Conservation (phyloP, 2,113 vertebrate genomes). For the Loxodonta africana region DNA sequence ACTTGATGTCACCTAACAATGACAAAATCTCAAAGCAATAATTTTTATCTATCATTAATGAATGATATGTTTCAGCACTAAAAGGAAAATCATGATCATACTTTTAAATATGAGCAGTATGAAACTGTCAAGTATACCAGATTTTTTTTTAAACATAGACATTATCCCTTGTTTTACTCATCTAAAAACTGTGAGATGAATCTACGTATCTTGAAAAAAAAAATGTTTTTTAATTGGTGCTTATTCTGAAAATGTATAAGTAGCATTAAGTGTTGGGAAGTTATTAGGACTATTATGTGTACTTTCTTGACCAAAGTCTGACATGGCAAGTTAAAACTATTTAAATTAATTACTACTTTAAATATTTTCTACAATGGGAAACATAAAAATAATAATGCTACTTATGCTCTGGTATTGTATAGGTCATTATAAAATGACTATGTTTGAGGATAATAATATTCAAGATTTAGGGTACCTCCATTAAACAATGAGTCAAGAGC, state of each 20-base stretch:
- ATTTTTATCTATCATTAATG: neutral
- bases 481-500: neutral
- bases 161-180: slow-evolving; percentile 9
- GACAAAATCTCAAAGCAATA: slow-evolving; percentile 24
- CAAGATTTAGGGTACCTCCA: neutral
- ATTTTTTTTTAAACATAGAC: slow-evolving; percentile 40
- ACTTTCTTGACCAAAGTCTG: neutral
- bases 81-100: neutral
- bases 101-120: neutral
- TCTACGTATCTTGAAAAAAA: neutral
- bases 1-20: too few species aligned
- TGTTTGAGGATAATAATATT: neutral
- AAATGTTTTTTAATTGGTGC: neutral
- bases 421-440: neutral
- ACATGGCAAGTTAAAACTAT: neutral
- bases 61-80: neutral
- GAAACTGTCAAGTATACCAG: neutral
- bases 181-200: neutral
- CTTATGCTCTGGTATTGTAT: neutral
- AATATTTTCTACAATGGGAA: neutral
- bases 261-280: neutral
- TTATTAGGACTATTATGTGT: neutral
- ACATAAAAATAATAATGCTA: neutral
- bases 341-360: slow-evolving; percentile 35
- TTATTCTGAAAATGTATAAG: slow-evolving; percentile 36